Conservation (phyloP, 2,797 vertebrate genomes). For the Chiroxiphia lanceolata region DNA sequence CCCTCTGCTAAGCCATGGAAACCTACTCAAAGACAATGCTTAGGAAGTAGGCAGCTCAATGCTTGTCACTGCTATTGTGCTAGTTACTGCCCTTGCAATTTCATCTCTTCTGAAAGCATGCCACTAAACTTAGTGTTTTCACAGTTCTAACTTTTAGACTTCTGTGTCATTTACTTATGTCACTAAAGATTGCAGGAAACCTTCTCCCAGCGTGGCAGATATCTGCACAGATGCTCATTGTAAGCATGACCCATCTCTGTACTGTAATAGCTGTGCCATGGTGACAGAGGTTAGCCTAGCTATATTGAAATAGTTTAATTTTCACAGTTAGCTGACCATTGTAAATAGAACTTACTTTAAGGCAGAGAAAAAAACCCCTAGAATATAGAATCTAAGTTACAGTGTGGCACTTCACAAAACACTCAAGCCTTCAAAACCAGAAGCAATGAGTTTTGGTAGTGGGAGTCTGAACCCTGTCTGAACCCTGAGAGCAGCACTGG, state of each 20-base stretch:
- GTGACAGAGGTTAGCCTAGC: background rate
- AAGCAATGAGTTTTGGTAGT: background rate
- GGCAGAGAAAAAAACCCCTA: background rate
- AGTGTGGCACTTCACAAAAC: background rate
- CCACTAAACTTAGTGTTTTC: background rate
- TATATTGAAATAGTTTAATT: background rate
- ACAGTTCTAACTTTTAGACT: background rate
- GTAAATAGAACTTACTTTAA: background rate
- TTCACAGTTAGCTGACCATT: background rate
- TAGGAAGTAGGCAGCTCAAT: background rate
- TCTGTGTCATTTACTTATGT: background rate
- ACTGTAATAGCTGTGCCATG: background rate
- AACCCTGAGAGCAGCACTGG: background rate
- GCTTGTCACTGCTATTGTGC: background rate
- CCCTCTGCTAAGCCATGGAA: background rate
- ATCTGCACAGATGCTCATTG: background rate
- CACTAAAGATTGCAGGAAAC: background rate
- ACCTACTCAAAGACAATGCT: background rate
- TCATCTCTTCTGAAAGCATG: background rate
- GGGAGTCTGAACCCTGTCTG: fast-evolving
- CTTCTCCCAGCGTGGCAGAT: background rate
- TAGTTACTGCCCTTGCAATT: background rate
- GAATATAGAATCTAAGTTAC: background rate
- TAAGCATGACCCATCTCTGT: fast-evolving
- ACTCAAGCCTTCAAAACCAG: background rate